Base-by-base conservation (phyloP, 2,797 vertebrate genomes). In the Acipenser ruthenus region DNA sequence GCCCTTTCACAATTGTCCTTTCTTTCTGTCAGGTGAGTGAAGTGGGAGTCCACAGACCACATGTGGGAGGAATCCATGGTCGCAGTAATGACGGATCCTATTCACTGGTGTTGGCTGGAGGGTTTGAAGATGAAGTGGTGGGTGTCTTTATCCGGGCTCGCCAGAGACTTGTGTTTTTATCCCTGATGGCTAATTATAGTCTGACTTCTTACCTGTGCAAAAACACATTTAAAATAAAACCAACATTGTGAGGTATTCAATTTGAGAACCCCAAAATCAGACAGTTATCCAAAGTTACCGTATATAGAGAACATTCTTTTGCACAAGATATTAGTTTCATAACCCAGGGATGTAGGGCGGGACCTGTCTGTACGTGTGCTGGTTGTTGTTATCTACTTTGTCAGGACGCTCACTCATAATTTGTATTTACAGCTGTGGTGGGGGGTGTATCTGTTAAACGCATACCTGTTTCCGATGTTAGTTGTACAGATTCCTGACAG, bases 81-180 rank as follows among this genome's bases (percentile, higher is more conserved):
- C 94, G 96, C 72, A 98, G 95, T 80, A 98, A 95, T 49, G 97
- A 99, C 62, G 96, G 97, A 49, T 91, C 96, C 68, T 99, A 99
- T 69, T 99, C 97, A 4, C 91, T 99, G 73, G 97, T 99, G 64
- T 77, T 99, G 73, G 97, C 97, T 23, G 97, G 97, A 53, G 97
- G 97, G 81, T 99, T 98, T 82, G 94, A 97, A 73, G 96, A 98
- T 74, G 97, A 99, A 95, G 96, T 99, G 88, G 96, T 98, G 88
- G 76, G 95, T 90, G 64, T 67, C 4, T 37, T 37, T 37, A 2
- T 37, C 23, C 23, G 4, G 23, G 23, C 23, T 37, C 23, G 23
- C 1, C 65, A n/a, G 71, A 66, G 62, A 37, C 37, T 15, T 18
- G 3, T n/a, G 13, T 15, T 37, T 66, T 53, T 68, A 13, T 67